Conservation (phyloP, 2,888 invertebrate genomes). For the Macrosiphum euphorbiae region DNA sequence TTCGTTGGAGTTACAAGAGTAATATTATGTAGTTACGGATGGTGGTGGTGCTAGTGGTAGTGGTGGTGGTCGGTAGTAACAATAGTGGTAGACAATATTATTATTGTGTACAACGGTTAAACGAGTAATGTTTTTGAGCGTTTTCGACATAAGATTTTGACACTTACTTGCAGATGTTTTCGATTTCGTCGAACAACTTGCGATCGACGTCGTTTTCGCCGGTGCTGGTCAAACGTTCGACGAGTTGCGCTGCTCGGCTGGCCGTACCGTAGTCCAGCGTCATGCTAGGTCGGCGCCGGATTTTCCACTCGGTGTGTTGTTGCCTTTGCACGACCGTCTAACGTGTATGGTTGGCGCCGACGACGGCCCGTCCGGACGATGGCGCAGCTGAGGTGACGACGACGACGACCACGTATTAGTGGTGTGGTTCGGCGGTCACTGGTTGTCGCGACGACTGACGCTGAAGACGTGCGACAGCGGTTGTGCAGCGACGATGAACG, state of each 20-base stretch:
- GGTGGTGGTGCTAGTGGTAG: neutral
- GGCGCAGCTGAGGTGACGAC: neutral
- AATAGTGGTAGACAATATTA: neutral
- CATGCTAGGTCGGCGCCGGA: neutral
- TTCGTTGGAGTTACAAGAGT: neutral
- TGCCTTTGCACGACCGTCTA: neutral
- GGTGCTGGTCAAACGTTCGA: slow-evolving; percentile 46
- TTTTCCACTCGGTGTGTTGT: too few relatives aligned
- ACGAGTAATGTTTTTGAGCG: slow-evolving; percentile 20
- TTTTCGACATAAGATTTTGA: slow-evolving; percentile 21
- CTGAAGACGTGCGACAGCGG: neutral
- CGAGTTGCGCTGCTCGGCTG: slow-evolving; percentile 55
- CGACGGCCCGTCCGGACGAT: neutral
- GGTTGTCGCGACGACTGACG: neutral
- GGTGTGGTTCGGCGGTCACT: neutral
- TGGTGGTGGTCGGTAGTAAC: neutral
- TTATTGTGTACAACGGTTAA: neutral
- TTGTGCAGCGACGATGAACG: neutral
- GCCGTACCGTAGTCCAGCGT: slow-evolving; percentile 51
- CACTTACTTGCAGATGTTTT: slow-evolving; percentile 63
- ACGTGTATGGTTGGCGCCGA: neutral
- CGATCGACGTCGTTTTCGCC: slow-evolving; percentile 27
- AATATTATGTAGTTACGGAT: neutral
- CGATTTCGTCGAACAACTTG: slow-evolving; percentile 20
- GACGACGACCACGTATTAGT: neutral